These are phyloP conservation scores for Alosa alosa DNA, from an alignment of 2,113 vertebrate genomes.

Conservation along the genomic window DNA sequence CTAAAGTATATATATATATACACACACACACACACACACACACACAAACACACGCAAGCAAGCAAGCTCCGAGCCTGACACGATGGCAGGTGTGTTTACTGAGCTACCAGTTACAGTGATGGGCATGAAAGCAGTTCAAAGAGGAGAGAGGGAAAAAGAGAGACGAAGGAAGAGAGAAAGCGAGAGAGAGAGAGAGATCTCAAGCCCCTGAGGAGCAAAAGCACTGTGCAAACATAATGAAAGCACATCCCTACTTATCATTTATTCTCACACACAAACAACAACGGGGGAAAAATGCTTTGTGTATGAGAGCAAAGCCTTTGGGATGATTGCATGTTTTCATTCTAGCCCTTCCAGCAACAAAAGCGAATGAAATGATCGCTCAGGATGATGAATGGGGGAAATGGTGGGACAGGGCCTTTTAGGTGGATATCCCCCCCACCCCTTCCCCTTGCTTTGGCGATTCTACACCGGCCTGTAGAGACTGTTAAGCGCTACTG, in stretches of 20 bases:
- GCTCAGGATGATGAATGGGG: conserved; percentile 60
- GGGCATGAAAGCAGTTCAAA: conserved; percentile 31
- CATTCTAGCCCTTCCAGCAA: conserved; percentile 55
- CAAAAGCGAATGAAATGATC: conserved; percentile 65
- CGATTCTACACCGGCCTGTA: neutral
- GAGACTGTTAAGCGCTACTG: neutral
- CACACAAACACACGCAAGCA: neutral
- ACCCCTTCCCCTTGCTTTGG: neutral
- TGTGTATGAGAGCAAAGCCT: conserved; percentile 46
- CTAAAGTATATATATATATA: conserved; percentile 37
- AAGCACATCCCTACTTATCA: conserved; percentile 41
- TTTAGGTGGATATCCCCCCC: conserved; percentile 29
- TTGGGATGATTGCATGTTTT: conserved; percentile 54
- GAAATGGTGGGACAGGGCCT: conserved; percentile 51
- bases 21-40: conserved; percentile 34
- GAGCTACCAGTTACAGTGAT: conserved; percentile 27
- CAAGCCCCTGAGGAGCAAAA: conserved; percentile 36
- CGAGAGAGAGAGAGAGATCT: conserved; percentile 39
- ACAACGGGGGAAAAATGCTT: conserved; percentile 34
- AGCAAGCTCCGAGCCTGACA: neutral
- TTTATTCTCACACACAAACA: conserved; percentile 49
- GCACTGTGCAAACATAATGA: conserved; percentile 44
- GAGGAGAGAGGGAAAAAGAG: neutral
- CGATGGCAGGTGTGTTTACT: conserved; percentile 22
- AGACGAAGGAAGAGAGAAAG: neutral